Evolutionary conservation across 2,888 invertebrate species (phyloP), one percentile per base, ranked within the genome.

Genomic region (Leucophenga montana): DNA sequence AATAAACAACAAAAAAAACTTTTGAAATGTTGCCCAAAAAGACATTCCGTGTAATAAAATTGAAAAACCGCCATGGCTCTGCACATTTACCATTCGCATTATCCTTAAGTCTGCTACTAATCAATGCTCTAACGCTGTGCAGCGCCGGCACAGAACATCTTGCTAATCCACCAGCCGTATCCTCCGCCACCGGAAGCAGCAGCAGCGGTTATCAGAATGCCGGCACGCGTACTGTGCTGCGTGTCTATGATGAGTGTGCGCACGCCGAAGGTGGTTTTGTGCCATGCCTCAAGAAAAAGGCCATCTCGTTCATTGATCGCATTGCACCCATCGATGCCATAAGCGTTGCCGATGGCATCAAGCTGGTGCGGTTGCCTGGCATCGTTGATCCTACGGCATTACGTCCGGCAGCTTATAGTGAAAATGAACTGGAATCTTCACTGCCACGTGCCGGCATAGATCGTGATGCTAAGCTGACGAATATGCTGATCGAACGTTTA

Each of bases 271-370:
- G 90, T 71, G 94, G 93, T 62, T 90, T 95, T 67, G 89, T 93
- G 67, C 93, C 93, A 27, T 95, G 95, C 85, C 89, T 95, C 66
- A 95, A 95, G 90, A 94, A 94, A 88, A 95, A 95, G 85, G 95
- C 95, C 0, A 92, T 95, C 70, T 89, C 94, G 1, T 95, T 95
- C 86, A 92, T 95, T 76, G 95, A 95, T 82, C 90, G 95, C 64
- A 91, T 95, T 31, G 92, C 93, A 0, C 91, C 93, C 71, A 93
- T 95, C 89, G 93, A 94, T 27, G 90, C 91, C 20, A 92, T 91
- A 75, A 88, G 90, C 18, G 86, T 93, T 71, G 90, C 91, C 14
- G 93, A 94, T 75, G 94, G 94, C 61, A 89, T 95, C 4, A 92
- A 92, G 78, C 90, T 94, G 18, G 90, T 94, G 16, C 92, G 91